Percentiles rank a stretch among this genome's conserved stretches.
Conservation (phyloP, 2,888 invertebrate genomes). For the Drosophila helvetica region DNA sequence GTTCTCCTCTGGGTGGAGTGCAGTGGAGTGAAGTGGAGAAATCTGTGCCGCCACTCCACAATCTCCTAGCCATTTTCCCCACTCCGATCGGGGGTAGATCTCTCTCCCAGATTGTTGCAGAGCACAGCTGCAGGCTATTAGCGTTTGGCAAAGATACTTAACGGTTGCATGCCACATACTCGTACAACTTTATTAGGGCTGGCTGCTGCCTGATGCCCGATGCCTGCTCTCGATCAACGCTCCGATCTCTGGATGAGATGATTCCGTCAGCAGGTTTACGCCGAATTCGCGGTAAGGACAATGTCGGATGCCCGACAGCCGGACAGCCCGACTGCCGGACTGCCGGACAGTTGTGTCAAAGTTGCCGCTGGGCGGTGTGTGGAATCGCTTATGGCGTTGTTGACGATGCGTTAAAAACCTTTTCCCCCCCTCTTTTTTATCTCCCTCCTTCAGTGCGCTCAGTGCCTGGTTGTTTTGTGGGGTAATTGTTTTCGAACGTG, state of each 20-base stretch:
- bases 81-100: conserved; percentile 26
- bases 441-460: conserved; percentile 11
- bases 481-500: conserved; percentile 56
- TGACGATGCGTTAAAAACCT: conserved; percentile 52
- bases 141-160: conserved; percentile 51
- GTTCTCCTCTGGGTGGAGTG: conserved; percentile 21
- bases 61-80: conserved; percentile 10
- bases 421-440: conserved; percentile 40
- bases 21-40: neutral
- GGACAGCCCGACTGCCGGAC: no score
- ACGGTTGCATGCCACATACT: conserved; percentile 32
- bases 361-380: conserved; percentile 46
- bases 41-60: neutral
- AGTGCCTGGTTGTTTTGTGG: conserved; percentile 14
- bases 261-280: conserved; percentile 57
- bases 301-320: neutral
- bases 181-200: conserved; percentile 48
- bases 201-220: neutral
- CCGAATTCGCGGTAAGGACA: conserved; percentile 50
- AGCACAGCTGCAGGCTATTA: conserved; percentile 72
- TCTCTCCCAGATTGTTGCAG: conserved; percentile 23
- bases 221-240: conserved; percentile 1
- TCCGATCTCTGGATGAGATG: conserved; percentile 20
- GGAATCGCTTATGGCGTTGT: conserved; percentile 25
- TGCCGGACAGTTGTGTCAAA: conserved; percentile 45